phyloP scores from a whole-genome alignment of 2,888 invertebrate species.

The Tetramorium bicarinatum region DNA sequence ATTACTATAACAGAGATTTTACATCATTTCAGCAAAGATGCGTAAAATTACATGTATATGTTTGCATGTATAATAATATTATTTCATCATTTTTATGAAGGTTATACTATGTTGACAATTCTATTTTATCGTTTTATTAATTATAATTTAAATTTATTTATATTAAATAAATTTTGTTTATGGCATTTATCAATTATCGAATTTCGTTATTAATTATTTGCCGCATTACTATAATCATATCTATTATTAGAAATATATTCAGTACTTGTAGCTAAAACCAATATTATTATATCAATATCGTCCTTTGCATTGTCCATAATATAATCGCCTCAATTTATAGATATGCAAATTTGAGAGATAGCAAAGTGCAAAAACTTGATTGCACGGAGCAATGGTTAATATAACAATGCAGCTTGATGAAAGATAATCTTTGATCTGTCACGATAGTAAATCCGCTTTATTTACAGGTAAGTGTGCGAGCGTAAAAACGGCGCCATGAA shows the following conservation, averaged over 20 bases:
- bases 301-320: neutral
- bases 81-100: neutral
- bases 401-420: neutral
- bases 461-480: slow-evolving; percentile 23
- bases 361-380: slow-evolving; percentile 1
- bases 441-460: slow-evolving; percentile 20
- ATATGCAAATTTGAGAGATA: neutral
- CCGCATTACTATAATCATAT: neutral
- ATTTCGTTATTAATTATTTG: neutral
- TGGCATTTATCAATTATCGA: neutral
- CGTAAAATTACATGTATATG: neutral
- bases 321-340: neutral
- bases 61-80: neutral
- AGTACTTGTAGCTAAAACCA: neutral
- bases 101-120: too few species aligned
- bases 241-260: neutral
- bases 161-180: neutral
- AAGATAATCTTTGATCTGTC: neutral
- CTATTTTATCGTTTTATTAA: neutral
- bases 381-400: neutral
- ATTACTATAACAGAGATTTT: neutral
- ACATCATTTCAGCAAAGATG: neutral
- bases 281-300: neutral
- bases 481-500: slow-evolving; percentile 40
- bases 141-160: neutral